These are phyloP conservation scores for Nibea albiflora DNA, from an alignment of 2,113 vertebrate genomes.

Conservation along the genomic window DNA sequence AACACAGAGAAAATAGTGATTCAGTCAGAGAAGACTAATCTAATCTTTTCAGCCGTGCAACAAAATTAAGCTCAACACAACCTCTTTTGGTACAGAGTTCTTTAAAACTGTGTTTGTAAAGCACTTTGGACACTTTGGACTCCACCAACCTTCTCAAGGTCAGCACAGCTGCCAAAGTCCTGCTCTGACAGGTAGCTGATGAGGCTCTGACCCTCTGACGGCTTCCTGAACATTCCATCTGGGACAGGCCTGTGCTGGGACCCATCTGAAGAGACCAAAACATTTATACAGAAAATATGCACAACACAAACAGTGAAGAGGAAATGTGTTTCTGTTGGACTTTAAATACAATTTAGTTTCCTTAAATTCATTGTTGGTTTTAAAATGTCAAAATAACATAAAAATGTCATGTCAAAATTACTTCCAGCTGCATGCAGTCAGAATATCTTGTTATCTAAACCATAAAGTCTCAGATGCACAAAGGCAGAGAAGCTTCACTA, in stretches of 20 bases:
- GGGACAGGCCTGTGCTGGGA: constrained; percentile 82
- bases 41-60: background rate
- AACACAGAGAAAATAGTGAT: background rate
- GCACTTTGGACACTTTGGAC: background rate
- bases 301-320: background rate
- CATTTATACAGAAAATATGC: background rate
- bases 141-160: constrained; percentile 92
- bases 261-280: constrained; percentile 82
- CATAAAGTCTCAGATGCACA: background rate
- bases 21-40: background rate
- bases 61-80: background rate
- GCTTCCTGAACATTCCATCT: constrained; percentile 96
- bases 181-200: constrained; percentile 99
- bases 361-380: background rate
- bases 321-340: background rate
- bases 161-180: constrained; percentile 99
- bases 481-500: background rate
- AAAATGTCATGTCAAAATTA: background rate
- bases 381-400: background rate
- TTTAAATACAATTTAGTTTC: background rate
- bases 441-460: background rate
- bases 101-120: background rate
- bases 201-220: constrained; percentile 96
- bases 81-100: background rate
- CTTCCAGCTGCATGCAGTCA: background rate